These are phyloP conservation scores for Asarcornis scutulata DNA, from an alignment of 2,113 vertebrate genomes.

Conservation along the genomic window DNA sequence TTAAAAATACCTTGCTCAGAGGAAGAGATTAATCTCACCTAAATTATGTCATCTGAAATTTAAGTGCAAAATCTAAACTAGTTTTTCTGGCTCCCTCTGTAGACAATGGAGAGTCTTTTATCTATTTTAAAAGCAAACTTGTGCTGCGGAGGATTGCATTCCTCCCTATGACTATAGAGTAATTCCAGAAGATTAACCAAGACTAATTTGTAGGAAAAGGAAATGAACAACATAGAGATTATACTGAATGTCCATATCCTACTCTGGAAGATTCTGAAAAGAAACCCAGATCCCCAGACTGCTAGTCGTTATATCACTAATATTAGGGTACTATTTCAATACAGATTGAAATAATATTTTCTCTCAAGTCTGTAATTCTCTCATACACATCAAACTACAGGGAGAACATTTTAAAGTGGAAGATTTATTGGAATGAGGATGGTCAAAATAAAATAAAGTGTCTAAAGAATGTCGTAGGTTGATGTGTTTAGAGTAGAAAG, in stretches of 20 bases:
- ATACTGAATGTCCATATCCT: neutral
- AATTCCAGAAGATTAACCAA: neutral
- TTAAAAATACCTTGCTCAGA: neutral
- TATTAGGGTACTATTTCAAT: neutral
- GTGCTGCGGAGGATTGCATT: neutral
- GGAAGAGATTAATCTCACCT: neutral
- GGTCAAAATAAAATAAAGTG: neutral
- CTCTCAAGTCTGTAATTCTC: neutral
- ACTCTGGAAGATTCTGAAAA: neutral
- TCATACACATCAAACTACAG: neutral
- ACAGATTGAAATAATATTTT: neutral
- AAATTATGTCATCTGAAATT: neutral
- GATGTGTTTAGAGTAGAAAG: neutral
- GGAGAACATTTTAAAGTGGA: neutral
- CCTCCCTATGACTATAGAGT: neutral
- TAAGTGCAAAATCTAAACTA: neutral
- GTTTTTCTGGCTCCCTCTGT: neutral
- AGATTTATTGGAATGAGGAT: neutral
- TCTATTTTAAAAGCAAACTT: neutral
- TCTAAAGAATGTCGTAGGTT: neutral
- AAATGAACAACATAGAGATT: neutral
- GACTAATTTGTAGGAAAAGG: neutral
- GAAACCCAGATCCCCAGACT: neutral
- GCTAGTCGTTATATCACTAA: neutral
- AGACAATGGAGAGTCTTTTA: neutral